Percentiles rank a stretch among this genome's conserved stretches.
phyloP scores from a whole-genome alignment of 2,888 invertebrate genomes.

The Metopia argyrocephala region DNA sequence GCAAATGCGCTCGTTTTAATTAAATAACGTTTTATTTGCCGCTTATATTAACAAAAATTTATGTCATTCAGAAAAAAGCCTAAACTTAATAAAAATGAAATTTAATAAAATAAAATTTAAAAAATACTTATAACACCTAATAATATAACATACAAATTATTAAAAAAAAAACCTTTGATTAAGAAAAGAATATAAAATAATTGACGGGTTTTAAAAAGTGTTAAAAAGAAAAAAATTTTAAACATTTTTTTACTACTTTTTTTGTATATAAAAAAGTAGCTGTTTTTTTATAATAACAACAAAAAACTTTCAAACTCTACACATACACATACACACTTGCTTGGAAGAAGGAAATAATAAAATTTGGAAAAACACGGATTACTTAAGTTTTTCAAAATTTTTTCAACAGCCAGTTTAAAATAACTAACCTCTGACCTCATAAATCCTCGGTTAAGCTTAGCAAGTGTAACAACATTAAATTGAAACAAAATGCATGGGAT shows the following conservation, averaged over 20 bases:
- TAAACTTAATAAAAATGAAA: not conserved
- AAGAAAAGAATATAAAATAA: not conserved
- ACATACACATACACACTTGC: not conserved
- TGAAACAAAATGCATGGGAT: constrained; percentile 77
- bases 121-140: not conserved
- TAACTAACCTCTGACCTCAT: constrained; percentile 3
- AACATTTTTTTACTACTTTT: constrained; percentile 64
- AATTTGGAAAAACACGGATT: constrained; percentile 57
- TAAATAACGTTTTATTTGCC: constrained; percentile 54
- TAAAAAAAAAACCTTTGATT: constrained; percentile 14
- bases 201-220: not conserved
- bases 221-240: constrained; percentile 26
- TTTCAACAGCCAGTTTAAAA: not conserved
- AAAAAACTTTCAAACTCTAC: not conserved
- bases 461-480: constrained; percentile 5
- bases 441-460: not conserved
- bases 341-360: not conserved
- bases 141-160: constrained; percentile 17
- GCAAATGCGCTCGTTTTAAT: not conserved
- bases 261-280: constrained; percentile 60
- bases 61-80: constrained; percentile 2
- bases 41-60: not conserved
- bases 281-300: not conserved
- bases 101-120: not conserved
- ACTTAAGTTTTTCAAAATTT: constrained; percentile 61